These are phyloP conservation scores for Ectropis grisescens DNA, from an alignment of 1,140 invertebrate species.

Conservation along the genomic window DNA sequence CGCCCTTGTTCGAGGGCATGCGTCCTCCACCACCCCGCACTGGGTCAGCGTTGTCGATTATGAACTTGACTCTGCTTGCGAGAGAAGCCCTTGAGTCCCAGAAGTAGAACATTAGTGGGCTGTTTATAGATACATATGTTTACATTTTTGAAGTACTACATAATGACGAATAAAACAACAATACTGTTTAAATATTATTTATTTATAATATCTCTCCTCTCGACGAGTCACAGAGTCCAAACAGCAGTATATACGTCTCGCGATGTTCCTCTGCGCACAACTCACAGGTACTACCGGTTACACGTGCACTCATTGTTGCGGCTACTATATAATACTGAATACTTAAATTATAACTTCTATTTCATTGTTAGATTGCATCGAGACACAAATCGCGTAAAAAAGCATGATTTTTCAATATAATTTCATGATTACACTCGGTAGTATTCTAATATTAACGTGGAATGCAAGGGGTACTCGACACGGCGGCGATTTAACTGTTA, in stretches of 20 bases:
- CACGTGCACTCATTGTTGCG: conserved; percentile 1
- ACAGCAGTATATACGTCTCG: conserved; percentile 32
- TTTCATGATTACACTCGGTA: too few relatives aligned
- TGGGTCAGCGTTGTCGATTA: too few relatives aligned
- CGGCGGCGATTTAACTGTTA: conserved; percentile 32
- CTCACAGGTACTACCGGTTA: background rate
- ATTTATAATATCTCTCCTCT: conserved; percentile 38
- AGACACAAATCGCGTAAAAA: conserved; percentile 6
- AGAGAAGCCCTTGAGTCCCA: too few relatives aligned
- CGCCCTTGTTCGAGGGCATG: too few relatives aligned
- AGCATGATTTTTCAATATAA: conserved; percentile 1
- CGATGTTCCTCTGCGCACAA: conserved; percentile 25
- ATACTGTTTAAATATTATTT: conserved; percentile 31
- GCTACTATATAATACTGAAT: conserved; percentile 9
- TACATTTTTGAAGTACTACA: too few relatives aligned
- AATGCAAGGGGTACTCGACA: conserved; percentile 42
- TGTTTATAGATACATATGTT: too few relatives aligned
- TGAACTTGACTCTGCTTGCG: too few relatives aligned
- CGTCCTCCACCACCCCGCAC: too few relatives aligned
- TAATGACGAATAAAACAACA: conserved; percentile 29
- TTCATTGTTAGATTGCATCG: conserved; percentile 8
- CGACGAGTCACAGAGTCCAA: conserved; percentile 37
- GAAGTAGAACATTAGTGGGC: too few relatives aligned
- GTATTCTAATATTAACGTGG: conserved; percentile 34
- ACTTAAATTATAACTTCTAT: conserved; percentile 6